These are phyloP conservation scores for Drosophila setosimentum DNA, from an alignment of 2,888 invertebrate species.

Conservation along the genomic window DNA sequence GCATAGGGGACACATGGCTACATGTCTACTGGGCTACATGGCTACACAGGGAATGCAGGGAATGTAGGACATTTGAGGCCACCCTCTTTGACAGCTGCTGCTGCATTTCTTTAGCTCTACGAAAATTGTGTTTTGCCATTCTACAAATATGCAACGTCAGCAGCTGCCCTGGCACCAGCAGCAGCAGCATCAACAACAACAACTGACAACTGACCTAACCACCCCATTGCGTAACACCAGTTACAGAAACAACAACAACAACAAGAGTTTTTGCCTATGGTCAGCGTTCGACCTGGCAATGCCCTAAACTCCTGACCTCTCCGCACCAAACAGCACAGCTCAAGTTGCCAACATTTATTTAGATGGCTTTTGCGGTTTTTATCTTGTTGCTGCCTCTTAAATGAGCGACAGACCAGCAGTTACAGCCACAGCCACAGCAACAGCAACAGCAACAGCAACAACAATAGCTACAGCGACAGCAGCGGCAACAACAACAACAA, in stretches of 20 bases:
- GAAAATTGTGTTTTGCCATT: slow-evolving; percentile 20
- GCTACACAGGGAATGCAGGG: neutral
- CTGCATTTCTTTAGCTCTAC: slow-evolving; percentile 27
- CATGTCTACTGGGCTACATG: no score
- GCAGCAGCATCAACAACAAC: slow-evolving; percentile 11
- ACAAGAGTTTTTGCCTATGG: slow-evolving; percentile 30
- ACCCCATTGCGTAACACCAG: slow-evolving; percentile 36
- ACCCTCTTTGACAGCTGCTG: slow-evolving; percentile 26
- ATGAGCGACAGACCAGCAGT: slow-evolving; percentile 43
- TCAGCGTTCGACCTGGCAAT: slow-evolving; percentile 33
- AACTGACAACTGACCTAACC: slow-evolving; percentile 19
- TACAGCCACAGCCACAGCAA: slow-evolving; percentile 2
- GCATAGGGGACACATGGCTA: neutral
- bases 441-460: neutral
- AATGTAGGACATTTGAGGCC: slow-evolving; percentile 4
- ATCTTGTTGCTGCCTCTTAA: slow-evolving; percentile 23
- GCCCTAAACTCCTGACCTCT: slow-evolving; percentile 11
- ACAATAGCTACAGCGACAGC: slow-evolving; percentile 22
- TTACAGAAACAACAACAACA: slow-evolving; percentile 7
- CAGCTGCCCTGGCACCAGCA: slow-evolving; percentile 39
- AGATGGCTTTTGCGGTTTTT: slow-evolving; percentile 39
- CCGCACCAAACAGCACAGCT: neutral
- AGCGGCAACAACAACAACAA: neutral
- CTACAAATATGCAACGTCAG: slow-evolving; percentile 49
- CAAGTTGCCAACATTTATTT: slow-evolving; percentile 4